Base-by-base conservation (phyloP, 2,888 invertebrate genomes). In the Odontomyia ornata region DNA sequence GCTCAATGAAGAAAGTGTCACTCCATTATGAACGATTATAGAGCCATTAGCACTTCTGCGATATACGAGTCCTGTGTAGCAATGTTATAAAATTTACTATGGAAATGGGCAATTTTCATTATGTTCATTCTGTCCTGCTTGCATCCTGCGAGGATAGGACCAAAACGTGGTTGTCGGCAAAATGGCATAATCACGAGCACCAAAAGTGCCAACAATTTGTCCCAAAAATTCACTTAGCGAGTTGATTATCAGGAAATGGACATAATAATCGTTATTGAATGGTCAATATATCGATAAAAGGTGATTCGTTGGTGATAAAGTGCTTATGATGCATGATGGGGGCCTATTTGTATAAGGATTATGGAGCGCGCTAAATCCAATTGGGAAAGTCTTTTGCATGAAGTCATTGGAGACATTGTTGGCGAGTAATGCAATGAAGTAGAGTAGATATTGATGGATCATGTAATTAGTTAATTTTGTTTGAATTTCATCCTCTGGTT, bases 11-110 rank as follows among this genome's bases (percentile, higher is more conserved):
- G 57, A 13, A 18, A 60, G 25, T 60, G 57, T 4, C 30, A 30
- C 13, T 30, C 64, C 27, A 30, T 64, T 64, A 28, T 23, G n/a
- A 64, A 30, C 64, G 30, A 64, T 64, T 64, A 27, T n/a, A 18
- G 64, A 5, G n/a, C 64, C 64, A 64, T 64, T 64, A 64, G 18
- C 64, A 23, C 30, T 30, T 15, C 1, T 0, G 9, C 36, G 3
- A 9, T 36, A 36, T 36, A 36, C 36, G 9, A n/a, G n/a, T n/a
- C n/a, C n/a, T n/a, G n/a, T n/a, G 5, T 36, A 36, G 36, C 36
- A 36, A 36, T 36, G 9, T 36, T 36, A 23, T 30, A 28, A 30
- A 64, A 30, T 64, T 64, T 13, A 64, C 2, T 28, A 30, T 23
- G 28, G 64, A 64, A 30, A 30, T 25, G 13, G 28, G 30, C 28